phyloP scores from a whole-genome alignment of 1,140 invertebrate genomes.

The Leptinotarsa lineolata region DNA sequence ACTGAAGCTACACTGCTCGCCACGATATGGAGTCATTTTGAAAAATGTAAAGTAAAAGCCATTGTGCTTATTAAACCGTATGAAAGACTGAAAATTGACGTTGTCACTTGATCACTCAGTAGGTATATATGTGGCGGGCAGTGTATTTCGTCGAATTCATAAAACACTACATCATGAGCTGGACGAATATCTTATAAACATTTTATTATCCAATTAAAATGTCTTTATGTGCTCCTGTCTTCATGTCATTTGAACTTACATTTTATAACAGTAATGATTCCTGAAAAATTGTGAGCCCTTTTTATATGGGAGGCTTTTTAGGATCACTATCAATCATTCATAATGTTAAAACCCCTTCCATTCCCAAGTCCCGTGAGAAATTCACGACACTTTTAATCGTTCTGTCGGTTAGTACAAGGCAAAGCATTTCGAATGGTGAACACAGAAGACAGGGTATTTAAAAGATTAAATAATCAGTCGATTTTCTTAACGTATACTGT shows the following conservation, averaged over 20 bases:
- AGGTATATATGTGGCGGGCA: not conserved
- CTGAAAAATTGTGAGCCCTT: not conserved
- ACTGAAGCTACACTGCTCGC: slow-evolving; percentile 5
- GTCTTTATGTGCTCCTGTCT: slow-evolving; percentile 24
- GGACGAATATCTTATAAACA: slow-evolving; percentile 8
- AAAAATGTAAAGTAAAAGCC: not conserved
- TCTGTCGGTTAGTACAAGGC: not conserved
- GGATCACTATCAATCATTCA: not conserved
- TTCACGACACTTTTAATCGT: not conserved
- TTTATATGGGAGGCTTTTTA: not conserved
- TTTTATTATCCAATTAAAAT: slow-evolving; percentile 22
- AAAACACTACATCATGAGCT: slow-evolving; percentile 25
- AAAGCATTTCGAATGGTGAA: not conserved
- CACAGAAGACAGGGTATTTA: not conserved
- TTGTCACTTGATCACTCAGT: not conserved
- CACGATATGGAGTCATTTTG: not conserved
- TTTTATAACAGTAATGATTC: slow-evolving; percentile 14
- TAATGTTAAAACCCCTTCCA: not conserved
- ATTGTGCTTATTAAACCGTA: not conserved
- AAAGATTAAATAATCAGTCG: too few species aligned
- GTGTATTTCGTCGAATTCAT: slow-evolving; percentile 30
- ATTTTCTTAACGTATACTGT: too few species aligned
- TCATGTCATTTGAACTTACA: slow-evolving; percentile 23
- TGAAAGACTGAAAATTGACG: not conserved
- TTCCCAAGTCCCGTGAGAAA: not conserved